Evolutionary conservation across 2,797 vertebrate species (phyloP), one percentile per base, ranked within the genome.

Genomic region (Acanthopagrus latus): DNA sequence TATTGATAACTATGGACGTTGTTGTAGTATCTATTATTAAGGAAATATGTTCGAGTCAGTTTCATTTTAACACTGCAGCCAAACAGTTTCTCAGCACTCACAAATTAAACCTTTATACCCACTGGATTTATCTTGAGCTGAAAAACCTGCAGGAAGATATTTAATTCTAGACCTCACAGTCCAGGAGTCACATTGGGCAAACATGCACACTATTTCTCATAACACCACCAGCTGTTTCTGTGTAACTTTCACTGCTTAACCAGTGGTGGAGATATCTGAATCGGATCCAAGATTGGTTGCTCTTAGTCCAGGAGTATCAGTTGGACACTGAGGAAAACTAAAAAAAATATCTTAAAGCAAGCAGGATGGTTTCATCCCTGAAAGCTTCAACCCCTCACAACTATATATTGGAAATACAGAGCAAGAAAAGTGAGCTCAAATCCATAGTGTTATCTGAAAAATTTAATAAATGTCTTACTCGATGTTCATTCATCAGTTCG

Each of bases 71-170:
- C 18, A 60, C 43, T 16, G 47, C 43, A 60, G 52, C 50, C 41
- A 54, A 59, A 75, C 44, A 60, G n/a, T 58, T 56, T 56, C 33
- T 55, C 18, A 38, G 60, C 58, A 59, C 17, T 69, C 54, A 47
- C 51, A 64, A 68, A 68, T 80, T 74, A 48, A 81, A 67, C 3
- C 43, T 13, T 20, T 18, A 56, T 29, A 67, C 78, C 48, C 43
- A 57, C 3, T 52, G 43, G 38, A 73, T 76, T 63, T 64, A 71
- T 63, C 74, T 68, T 18, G 41, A 72, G 59, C 64, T 80, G 41
- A 68, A 73, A 78, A 58, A 62, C 67, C 25, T 46, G 18, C 58
- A 67, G 59, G 63, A 54, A 73, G 76, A 12, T 55, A 76, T 70
- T 67, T 59, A n/a, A 68, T 65, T 79, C 54, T 46, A 29, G 57